A percentile compares a stretch with the other conserved stretches of the same genome.
Conservation (phyloP, 2,113 vertebrate species). For the Sula dactylatra region DNA sequence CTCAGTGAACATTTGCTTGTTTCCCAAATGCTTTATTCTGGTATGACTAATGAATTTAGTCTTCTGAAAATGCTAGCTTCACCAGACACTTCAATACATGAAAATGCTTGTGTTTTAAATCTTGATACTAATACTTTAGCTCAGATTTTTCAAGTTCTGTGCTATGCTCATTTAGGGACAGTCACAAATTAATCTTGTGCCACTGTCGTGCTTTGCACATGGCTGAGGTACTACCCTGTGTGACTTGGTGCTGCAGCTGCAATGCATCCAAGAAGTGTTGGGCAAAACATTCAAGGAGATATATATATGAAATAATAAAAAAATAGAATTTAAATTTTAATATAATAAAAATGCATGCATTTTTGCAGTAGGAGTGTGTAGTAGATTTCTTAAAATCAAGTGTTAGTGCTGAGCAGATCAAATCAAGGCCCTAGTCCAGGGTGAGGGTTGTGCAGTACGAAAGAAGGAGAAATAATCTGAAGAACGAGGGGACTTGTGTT, state of each 20-base stretch:
- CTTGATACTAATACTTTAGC: neutral
- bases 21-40: neutral
- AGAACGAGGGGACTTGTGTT: neutral
- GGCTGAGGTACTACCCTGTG: neutral
- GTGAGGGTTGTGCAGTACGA: neutral
- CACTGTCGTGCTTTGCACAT: neutral
- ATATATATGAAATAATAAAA: neutral
- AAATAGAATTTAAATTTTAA: neutral
- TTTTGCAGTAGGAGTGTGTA: neutral
- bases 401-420: neutral
- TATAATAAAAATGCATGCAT: neutral
- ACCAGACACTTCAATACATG: neutral
- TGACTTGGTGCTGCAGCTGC: neutral
- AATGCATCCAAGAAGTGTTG: neutral
- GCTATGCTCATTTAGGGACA: neutral
- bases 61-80: neutral
- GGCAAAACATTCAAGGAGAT: neutral
- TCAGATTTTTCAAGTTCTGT: neutral
- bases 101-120: neutral
- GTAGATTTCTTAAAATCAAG: neutral
- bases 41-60: neutral
- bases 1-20: neutral
- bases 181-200: neutral
- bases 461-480: neutral
- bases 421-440: neutral